phyloP scores from a whole-genome alignment of 2,113 vertebrate genomes.

The Ictalurus furcatus region DNA sequence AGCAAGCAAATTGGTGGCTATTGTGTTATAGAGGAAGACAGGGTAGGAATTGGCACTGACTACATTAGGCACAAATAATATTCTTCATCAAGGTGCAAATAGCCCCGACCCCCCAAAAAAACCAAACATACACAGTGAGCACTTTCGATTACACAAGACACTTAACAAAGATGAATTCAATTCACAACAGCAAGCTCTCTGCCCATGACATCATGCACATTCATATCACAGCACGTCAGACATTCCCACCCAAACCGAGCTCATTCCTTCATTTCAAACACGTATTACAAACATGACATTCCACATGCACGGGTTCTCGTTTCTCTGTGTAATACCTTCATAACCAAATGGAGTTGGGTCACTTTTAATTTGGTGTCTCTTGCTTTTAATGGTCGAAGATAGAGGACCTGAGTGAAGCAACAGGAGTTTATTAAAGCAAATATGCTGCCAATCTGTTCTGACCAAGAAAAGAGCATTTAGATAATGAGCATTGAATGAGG shows the following conservation, averaged over 20 bases:
- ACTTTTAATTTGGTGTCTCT: conserved; percentile 93
- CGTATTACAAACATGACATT: conserved; percentile 36
- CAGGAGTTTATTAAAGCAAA: conserved; percentile 24
- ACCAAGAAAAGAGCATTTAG: conserved; percentile 8
- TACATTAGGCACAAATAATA: not conserved
- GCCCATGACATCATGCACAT: conserved; percentile 20
- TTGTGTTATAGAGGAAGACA: not conserved
- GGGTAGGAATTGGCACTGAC: not conserved
- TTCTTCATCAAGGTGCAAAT: not conserved
- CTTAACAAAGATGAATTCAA: not conserved
- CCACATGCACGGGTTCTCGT: conserved; percentile 39
- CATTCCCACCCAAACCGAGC: not conserved
- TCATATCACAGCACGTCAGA: conserved; percentile 6
- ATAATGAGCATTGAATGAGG: not conserved
- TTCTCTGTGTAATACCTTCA: conserved; percentile 80
- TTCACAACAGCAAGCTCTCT: not conserved
- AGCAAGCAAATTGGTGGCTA: not conserved
- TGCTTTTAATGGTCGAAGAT: conserved; percentile 84
- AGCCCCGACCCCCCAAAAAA: not conserved
- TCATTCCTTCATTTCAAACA: not conserved
- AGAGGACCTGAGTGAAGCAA: conserved; percentile 76
- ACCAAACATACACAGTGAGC: not conserved
- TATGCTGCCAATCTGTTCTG: not conserved
- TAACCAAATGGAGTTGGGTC: conserved; percentile 90
- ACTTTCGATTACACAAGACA: not conserved